Evolutionary conservation across 2,888 invertebrate species (phyloP), one percentile per base, ranked within the genome.

Genomic region (Plutella xylostella): DNA sequence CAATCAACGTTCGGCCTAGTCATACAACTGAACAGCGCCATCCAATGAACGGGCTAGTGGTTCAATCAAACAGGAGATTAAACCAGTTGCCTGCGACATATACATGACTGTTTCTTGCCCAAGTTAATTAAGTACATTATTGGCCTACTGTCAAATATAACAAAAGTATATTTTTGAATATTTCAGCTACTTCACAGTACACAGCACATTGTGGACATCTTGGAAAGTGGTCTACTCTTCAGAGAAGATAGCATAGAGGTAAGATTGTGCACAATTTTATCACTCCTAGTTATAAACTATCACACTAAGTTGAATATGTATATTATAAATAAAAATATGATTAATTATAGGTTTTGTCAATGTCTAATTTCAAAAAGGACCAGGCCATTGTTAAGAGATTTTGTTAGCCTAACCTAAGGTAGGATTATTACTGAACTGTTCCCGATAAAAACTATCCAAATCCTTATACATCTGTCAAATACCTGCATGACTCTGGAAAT

Each of bases 211-310:
- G 59, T 80, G 14, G 52, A 65, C 0, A 76, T 85, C 31, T 52
- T 85, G 4, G 82, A 80, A 48, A 75, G 77, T 11, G 83, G 83
- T 0, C 59, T 85, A 0, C 56, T 85, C 3, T 85, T 85, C 55
- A 60, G 80, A 0, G 84, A 83, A 38, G 84, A 84, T 58, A 72
- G 79, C 20, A 50, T 72, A 0, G 68, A 71, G 39, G n/a, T n/a
- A n/a, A n/a, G n/a, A n/a, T n/a, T n/a, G n/a, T n/a, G 25, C 25
- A 25, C 25, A 25, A 25, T 5, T 25, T 25, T 9, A 7, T 25
- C 25, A 25, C 5, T 25, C 6, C 6, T 25, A 9, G 25, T 5
- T 25, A 25, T 9, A 25, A 25, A 25, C 6, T 25, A 9, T 25
- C 25, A 25, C 9, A 25, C 6, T 25, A 25, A 25, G 25, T 25